Conservation (phyloP, 2,888 invertebrate genomes). For the Sphaeridia pumilis region DNA sequence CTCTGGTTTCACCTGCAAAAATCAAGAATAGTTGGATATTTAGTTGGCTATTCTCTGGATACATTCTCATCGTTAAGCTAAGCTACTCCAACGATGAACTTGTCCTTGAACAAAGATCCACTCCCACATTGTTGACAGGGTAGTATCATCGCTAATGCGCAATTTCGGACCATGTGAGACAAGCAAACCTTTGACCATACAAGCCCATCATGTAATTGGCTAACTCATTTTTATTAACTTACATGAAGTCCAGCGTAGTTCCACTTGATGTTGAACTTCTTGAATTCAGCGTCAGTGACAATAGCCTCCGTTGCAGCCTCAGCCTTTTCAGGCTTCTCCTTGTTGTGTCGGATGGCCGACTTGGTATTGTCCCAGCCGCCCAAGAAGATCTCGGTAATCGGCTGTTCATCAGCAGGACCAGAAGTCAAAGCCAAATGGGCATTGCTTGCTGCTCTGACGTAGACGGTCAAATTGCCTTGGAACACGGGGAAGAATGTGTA, state of each 20-base stretch:
- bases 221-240: too few relatives aligned
- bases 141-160: too few relatives aligned
- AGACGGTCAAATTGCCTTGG: constrained; percentile 60
- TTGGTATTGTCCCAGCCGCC: constrained; percentile 81
- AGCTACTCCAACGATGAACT: too few relatives aligned
- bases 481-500: constrained; percentile 67
- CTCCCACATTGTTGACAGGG: too few relatives aligned
- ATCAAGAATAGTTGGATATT: constrained; percentile 6
- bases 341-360: constrained; percentile 69
- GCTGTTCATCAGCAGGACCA: constrained; percentile 56
- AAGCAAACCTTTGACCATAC: too few relatives aligned
- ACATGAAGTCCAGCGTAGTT: constrained; percentile 43
- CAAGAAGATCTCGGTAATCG: constrained; percentile 73
- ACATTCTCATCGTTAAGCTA: too few relatives aligned
- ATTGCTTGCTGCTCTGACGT: constrained; percentile 66
- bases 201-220: too few relatives aligned
- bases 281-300: constrained; percentile 58
- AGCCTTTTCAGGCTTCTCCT: constrained; percentile 59
- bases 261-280: constrained; percentile 77
- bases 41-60: too few relatives aligned
- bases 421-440: constrained; percentile 68
- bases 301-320: constrained; percentile 60
- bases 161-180: too few relatives aligned
- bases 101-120: too few relatives aligned
- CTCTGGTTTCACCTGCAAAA: constrained; percentile 52